These are phyloP conservation scores for Eubasilissa regina DNA, from an alignment of 1,140 invertebrate species.

Conservation along the genomic window DNA sequence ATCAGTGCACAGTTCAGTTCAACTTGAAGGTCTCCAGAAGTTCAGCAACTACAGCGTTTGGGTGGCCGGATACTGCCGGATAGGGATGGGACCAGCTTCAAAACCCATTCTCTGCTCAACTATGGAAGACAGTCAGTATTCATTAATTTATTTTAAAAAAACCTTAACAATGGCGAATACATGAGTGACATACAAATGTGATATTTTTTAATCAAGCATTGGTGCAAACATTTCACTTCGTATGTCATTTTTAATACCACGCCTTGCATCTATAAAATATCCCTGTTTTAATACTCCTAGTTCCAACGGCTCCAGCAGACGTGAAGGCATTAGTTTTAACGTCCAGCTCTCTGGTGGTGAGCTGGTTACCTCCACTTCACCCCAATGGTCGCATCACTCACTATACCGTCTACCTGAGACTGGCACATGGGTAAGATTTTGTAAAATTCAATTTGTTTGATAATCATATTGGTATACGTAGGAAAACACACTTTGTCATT, in stretches of 20 bases:
- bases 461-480: neutral
- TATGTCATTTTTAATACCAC: too few relatives aligned
- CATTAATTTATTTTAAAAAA: neutral
- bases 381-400: slow-evolving; percentile 86
- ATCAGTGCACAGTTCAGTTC: slow-evolving; percentile 76
- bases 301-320: slow-evolving; percentile 85
- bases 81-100: slow-evolving; percentile 86
- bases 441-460: neutral
- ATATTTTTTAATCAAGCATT: too few relatives aligned
- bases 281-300: slow-evolving; percentile 67
- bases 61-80: slow-evolving; percentile 87
- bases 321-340: slow-evolving; percentile 88
- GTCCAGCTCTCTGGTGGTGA: slow-evolving; percentile 85
- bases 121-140: slow-evolving; percentile 81
- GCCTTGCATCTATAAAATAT: neutral
- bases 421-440: slow-evolving; percentile 47
- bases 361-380: slow-evolving; percentile 87
- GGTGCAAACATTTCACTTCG: too few relatives aligned
- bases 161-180: too few relatives aligned
- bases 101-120: slow-evolving; percentile 84
- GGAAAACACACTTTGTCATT: neutral
- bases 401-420: slow-evolving; percentile 84
- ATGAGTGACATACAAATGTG: too few relatives aligned
- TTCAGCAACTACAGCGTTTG: slow-evolving; percentile 89
- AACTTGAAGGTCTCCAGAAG: slow-evolving; percentile 81